Evolutionary conservation across 2,113 vertebrate genomes (phyloP).

Genomic region (Chaetura pelagica): DNA sequence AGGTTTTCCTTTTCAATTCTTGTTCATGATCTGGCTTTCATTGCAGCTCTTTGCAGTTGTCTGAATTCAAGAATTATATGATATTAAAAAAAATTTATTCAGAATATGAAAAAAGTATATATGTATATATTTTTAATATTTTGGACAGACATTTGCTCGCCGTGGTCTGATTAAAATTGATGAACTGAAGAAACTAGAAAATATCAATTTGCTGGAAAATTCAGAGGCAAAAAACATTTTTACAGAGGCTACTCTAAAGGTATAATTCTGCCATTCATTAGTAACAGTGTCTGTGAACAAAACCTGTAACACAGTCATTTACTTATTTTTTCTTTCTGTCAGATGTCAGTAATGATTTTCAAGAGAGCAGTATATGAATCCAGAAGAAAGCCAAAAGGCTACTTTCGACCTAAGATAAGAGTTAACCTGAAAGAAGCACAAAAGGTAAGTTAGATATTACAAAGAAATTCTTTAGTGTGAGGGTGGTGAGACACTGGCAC

Average conservation of each 20-base stretch:
- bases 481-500: too few relatives aligned
- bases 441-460: constrained; percentile 68
- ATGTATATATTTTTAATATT: neutral
- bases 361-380: constrained; percentile 87
- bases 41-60: neutral
- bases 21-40: neutral
- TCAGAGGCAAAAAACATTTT: constrained; percentile 78
- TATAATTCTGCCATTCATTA: constrained; percentile 55
- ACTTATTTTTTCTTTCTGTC: neutral
- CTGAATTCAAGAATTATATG: neutral
- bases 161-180: constrained; percentile 89
- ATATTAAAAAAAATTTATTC: neutral
- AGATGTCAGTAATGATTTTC: constrained; percentile 93
- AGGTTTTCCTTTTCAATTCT: neutral
- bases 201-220: constrained; percentile 59
- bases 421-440: constrained; percentile 77
- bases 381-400: constrained; percentile 78
- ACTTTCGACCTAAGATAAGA: constrained; percentile 75
- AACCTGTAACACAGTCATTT: neutral
- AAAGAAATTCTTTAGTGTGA: too few relatives aligned
- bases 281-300: neutral
- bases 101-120: neutral
- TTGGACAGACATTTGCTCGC: constrained; percentile 87
- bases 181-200: constrained; percentile 84
- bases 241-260: constrained; percentile 91